phyloP scores from a whole-genome alignment of 2,888 invertebrate species.

The Erebia aethiops region DNA sequence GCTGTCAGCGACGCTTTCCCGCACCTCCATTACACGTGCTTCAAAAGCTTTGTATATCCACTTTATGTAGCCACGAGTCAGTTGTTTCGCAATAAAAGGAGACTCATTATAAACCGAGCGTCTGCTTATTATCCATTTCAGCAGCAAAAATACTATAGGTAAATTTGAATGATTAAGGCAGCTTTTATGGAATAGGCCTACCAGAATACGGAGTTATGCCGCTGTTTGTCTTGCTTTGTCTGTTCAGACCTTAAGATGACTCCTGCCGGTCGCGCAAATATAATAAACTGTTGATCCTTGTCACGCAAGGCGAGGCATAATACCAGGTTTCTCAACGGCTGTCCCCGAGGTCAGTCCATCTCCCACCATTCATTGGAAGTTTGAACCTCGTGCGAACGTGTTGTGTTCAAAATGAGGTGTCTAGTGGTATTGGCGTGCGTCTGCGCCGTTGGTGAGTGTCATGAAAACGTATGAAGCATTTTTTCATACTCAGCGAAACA shows the following conservation, averaged over 20 bases:
- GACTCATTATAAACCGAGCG: too few species aligned
- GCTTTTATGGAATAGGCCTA: too few species aligned
- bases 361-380: conserved; percentile 60
- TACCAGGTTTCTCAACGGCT: conserved; percentile 65
- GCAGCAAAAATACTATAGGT: too few species aligned
- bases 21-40: too few species aligned
- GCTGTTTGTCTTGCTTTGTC: not conserved
- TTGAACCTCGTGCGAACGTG: conserved; percentile 61
- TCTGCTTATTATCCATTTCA: too few species aligned
- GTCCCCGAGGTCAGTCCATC: conserved; percentile 67
- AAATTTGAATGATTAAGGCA: too few species aligned
- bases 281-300: conserved; percentile 45
- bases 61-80: too few species aligned
- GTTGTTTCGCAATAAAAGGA: too few species aligned
- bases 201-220: not conserved
- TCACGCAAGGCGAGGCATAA: conserved; percentile 60
- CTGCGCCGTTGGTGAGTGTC: conserved; percentile 67
- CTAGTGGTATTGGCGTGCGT: conserved; percentile 66
- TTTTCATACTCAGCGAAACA: not conserved
- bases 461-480: conserved; percentile 6
- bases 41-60: too few species aligned
- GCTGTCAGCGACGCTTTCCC: too few species aligned
- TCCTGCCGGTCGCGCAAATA: conserved; percentile 28
- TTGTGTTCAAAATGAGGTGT: conserved; percentile 60
- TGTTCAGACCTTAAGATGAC: not conserved